Conservation (phyloP, 2,797 vertebrate species). For the Hypotaenidia philippensis region DNA sequence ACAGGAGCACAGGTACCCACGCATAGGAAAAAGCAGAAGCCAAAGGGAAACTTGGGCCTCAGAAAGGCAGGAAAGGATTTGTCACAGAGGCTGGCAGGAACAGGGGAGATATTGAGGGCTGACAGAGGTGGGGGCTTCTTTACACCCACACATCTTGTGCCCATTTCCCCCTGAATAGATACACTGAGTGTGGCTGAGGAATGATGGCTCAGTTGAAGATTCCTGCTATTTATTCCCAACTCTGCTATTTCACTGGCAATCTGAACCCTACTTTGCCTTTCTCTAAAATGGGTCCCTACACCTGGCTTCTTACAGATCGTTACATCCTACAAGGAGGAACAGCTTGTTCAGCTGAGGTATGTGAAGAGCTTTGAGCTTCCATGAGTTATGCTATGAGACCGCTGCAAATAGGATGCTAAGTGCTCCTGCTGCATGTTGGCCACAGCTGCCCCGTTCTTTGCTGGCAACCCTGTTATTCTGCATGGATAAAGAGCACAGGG, state of each 20-base stretch:
- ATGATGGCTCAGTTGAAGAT: background rate
- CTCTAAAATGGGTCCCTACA: background rate
- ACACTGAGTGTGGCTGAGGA: background rate
- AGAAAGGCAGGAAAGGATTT: background rate
- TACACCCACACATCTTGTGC: rapidly evolving
- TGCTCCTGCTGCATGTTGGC: background rate
- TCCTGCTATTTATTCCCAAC: background rate
- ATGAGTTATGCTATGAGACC: background rate
- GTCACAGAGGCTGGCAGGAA: rapidly evolving
- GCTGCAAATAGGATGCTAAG: background rate
- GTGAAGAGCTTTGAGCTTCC: background rate
- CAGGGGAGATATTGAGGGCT: background rate
- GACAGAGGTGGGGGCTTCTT: background rate
- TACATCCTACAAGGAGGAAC: background rate
- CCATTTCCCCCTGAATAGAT: background rate
- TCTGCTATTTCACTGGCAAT: background rate
- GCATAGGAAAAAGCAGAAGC: background rate
- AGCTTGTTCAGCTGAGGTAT: background rate
- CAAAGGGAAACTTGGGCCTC: rapidly evolving
- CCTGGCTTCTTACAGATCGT: background rate
- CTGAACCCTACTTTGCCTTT: background rate
- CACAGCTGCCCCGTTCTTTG: background rate
- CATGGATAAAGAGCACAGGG: background rate
- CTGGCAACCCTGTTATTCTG: background rate
- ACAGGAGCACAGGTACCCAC: rapidly evolving